A percentile compares a stretch with the other conserved stretches of the same genome.
phyloP scores from a whole-genome alignment of 1,140 invertebrate species.

The Chrysomallon squamiferum region DNA sequence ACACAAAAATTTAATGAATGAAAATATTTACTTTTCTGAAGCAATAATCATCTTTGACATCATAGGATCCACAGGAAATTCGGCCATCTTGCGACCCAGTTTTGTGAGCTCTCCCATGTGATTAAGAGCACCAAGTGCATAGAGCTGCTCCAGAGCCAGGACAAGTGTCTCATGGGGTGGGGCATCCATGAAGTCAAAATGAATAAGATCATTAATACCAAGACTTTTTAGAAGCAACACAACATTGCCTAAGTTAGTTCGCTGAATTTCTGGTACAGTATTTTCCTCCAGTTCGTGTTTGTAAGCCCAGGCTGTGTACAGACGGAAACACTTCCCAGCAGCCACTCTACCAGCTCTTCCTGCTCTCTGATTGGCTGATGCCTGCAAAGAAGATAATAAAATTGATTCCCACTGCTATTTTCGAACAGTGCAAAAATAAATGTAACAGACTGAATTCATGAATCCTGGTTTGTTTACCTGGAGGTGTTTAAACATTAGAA shows the following conservation, averaged over 20 bases:
- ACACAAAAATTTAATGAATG: too few relatives aligned
- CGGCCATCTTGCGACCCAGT: slow-evolving; percentile 96
- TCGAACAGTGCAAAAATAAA: too few relatives aligned
- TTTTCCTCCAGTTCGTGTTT: slow-evolving; percentile 98
- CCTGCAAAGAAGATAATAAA: slow-evolving; percentile 41
- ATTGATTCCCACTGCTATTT: too few relatives aligned
- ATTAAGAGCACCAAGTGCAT: slow-evolving; percentile 97
- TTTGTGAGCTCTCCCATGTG: slow-evolving; percentile 97
- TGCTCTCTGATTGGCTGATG: slow-evolving; percentile 61
- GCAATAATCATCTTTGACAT: slow-evolving; percentile 98
- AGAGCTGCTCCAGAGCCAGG: slow-evolving; percentile 95
- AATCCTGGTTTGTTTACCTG: too few relatives aligned
- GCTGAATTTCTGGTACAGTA: slow-evolving; percentile 83
- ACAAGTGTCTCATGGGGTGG: slow-evolving; percentile 96
- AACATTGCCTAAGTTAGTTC: slow-evolving; percentile 64
- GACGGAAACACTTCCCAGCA: slow-evolving; percentile 93
- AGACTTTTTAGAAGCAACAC: slow-evolving; percentile 62
- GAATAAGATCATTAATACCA: slow-evolving; percentile 92
- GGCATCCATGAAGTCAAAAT: slow-evolving; percentile 99
- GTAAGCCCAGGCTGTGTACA: slow-evolving; percentile 92
- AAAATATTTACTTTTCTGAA: slow-evolving; percentile 95
- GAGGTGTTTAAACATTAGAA: too few relatives aligned
- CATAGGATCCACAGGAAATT: slow-evolving; percentile 99
- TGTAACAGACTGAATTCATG: too few relatives aligned
- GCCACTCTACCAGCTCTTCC: slow-evolving; percentile 62